phyloP scores from a whole-genome alignment of 1,140 invertebrate species.

The Drosophila orena region DNA sequence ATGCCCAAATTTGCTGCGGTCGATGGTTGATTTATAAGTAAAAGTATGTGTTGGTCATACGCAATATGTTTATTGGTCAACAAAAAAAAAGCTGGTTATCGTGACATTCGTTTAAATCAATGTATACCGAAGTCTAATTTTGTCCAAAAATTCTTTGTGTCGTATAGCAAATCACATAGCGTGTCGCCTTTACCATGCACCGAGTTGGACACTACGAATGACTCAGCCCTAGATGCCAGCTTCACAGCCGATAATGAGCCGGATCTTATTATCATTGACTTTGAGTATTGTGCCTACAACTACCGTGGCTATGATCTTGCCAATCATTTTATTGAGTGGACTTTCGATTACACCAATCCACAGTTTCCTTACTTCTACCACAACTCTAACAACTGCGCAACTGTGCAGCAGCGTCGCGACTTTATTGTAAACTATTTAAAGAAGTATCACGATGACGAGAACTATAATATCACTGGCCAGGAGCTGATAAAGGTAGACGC shows the following conservation, averaged over 20 bases:
- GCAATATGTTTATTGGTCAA: slow-evolving; percentile 34
- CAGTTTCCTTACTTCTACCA: slow-evolving; percentile 92
- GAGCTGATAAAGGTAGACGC: slow-evolving; percentile 71
- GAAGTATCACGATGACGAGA: slow-evolving; percentile 61
- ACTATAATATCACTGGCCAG: slow-evolving; percentile 59
- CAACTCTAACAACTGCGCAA: slow-evolving; percentile 88
- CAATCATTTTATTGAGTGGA: slow-evolving; percentile 98
- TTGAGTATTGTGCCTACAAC: slow-evolving; percentile 97
- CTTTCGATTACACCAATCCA: slow-evolving; percentile 93
- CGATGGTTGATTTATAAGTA: slow-evolving; percentile 59
- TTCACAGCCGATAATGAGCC: slow-evolving; percentile 85
- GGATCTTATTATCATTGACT: slow-evolving; percentile 94
- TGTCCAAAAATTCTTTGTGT: slow-evolving; percentile 11
- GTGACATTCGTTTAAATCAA: slow-evolving; percentile 17
- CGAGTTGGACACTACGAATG: slow-evolving; percentile 69
- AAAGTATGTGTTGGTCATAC: slow-evolving; percentile 35
- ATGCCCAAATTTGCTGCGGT: slow-evolving; percentile 61
- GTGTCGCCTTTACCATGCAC: slow-evolving; percentile 47
- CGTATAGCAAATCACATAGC: slow-evolving; percentile 46
- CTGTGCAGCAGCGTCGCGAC: slow-evolving; percentile 89
- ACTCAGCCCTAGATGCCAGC: slow-evolving; percentile 69
- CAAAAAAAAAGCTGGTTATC: slow-evolving; percentile 65
- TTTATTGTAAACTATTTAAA: slow-evolving; percentile 74
- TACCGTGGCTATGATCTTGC: slow-evolving; percentile 97
- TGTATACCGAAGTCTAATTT: slow-evolving; percentile 9